Percentiles rank a stretch among this genome's conserved stretches.
These are phyloP conservation scores for Mimumesa dahlbomi DNA, from an alignment of 2,888 invertebrate genomes.

Conservation along the genomic window DNA sequence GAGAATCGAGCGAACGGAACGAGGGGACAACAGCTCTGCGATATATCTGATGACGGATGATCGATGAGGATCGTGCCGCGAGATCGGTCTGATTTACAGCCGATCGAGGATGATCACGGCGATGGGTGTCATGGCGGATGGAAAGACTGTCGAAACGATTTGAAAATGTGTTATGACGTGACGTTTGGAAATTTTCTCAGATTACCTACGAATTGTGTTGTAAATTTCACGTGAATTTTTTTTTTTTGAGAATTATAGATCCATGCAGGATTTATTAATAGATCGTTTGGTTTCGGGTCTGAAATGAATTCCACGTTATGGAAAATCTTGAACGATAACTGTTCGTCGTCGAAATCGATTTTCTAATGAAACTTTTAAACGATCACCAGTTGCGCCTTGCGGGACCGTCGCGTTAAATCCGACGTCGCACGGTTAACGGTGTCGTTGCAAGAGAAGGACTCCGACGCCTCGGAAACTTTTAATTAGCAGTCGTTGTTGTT, in stretches of 20 bases:
- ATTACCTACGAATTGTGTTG: background rate
- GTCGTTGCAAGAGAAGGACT: background rate
- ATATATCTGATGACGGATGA: background rate
- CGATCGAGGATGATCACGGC: too few species aligned
- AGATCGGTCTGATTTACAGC: background rate
- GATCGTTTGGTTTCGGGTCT: too few species aligned
- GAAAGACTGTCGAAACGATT: background rate
- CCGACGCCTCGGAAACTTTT: conserved; percentile 29
- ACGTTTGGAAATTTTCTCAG: too few species aligned
- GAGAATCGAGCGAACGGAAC: background rate
- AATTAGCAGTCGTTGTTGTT: conserved; percentile 39
- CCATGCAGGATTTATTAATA: too few species aligned
- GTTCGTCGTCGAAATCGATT: conserved; percentile 5
- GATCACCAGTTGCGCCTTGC: conserved; percentile 45
- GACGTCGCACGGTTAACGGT: background rate
- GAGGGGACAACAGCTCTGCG: background rate
- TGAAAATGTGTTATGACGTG: background rate
- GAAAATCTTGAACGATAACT: background rate
- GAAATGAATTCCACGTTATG: too few species aligned
- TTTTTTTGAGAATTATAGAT: too few species aligned
- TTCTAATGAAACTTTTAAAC: conserved; percentile 28
- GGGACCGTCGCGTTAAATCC: conserved; percentile 25
- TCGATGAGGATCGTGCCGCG: background rate
- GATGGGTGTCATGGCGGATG: background rate
- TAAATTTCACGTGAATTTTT: background rate